phyloP scores from a whole-genome alignment of 2,888 invertebrate genomes.

The Erpobdella octoculata region DNA sequence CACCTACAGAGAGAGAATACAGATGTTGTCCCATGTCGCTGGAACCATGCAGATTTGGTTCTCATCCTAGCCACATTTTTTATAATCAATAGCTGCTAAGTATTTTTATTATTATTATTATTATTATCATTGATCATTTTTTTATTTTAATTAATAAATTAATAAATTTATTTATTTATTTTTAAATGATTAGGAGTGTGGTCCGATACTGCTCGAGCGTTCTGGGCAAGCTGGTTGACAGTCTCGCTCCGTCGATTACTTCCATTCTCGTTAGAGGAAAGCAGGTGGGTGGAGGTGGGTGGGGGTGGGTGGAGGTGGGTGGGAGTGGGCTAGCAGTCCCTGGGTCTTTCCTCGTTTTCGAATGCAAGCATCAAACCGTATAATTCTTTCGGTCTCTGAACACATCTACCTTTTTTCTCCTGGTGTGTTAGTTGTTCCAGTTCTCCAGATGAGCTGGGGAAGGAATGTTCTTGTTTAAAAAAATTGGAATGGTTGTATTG shows the following conservation, averaged over 20 bases:
- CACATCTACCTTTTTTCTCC: too few relatives aligned
- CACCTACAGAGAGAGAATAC: constrained; percentile 52
- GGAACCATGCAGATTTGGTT: constrained; percentile 47
- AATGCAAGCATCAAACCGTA: not conserved
- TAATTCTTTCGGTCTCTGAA: not conserved
- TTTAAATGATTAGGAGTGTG: constrained; percentile 58
- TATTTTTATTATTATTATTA: not conserved
- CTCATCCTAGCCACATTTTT: constrained; percentile 16
- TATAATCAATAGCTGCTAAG: too few relatives aligned
- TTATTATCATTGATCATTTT: not conserved
- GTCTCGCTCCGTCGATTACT: constrained; percentile 94
- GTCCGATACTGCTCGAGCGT: constrained; percentile 90
- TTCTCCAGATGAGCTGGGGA: too few relatives aligned
- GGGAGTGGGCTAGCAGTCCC: too few relatives aligned
- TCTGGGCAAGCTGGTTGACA: constrained; percentile 87
- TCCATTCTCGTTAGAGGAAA: constrained; percentile 94
- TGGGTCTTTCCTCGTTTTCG: not conserved
- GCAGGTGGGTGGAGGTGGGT: constrained; percentile 61
- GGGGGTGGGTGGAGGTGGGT: not conserved
- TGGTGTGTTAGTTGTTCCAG: too few relatives aligned
- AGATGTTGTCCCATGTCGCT: constrained; percentile 52
- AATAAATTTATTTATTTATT: not conserved
- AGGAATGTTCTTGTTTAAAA: too few relatives aligned
- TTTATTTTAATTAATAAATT: not conserved
- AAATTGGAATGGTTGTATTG: too few relatives aligned